Conservation (phyloP, 2,888 invertebrate genomes). For the Anarsia innoxiella region DNA sequence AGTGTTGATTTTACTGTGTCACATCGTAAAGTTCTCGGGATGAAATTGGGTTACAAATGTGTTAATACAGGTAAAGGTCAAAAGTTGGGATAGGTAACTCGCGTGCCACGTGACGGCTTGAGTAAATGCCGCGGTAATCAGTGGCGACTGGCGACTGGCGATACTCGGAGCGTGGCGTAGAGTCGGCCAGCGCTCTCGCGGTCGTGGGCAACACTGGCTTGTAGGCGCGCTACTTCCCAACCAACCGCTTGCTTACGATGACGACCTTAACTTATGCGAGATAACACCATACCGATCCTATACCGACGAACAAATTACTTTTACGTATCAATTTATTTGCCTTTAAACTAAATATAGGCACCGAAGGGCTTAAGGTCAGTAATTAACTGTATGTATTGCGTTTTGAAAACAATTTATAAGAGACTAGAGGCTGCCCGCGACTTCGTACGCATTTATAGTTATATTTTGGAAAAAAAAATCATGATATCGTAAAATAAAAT, state of each 20-base stretch:
- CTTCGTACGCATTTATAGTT: too few species aligned
- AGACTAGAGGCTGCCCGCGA: too few species aligned
- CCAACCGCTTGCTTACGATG: too few species aligned
- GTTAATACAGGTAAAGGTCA: constrained; percentile 5
- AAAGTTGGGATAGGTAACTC: constrained; percentile 4
- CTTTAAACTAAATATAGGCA: constrained; percentile 4
- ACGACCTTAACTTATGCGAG: too few species aligned
- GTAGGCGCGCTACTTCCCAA: too few species aligned
- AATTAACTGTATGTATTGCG: too few species aligned
- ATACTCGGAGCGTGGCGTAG: too few species aligned
- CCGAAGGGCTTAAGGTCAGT: too few species aligned
- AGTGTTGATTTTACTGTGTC: constrained; percentile 27
- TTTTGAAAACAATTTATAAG: too few species aligned
- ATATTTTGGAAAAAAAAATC: too few species aligned
- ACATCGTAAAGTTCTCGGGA: constrained; percentile 28
- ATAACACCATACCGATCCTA: constrained; percentile 31
- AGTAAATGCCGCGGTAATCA: constrained; percentile 6
- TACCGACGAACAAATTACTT: constrained; percentile 11
- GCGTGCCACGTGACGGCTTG: constrained; percentile 10
- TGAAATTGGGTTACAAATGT: neutral
- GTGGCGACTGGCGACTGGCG: too few species aligned
- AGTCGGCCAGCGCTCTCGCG: constrained; percentile 4
- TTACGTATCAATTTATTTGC: constrained; percentile 8
- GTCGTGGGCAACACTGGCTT: constrained; percentile 12
- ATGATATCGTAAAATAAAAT: too few species aligned